Conservation (phyloP, 2,888 invertebrate genomes). For the Phrixothrix hirtus region DNA sequence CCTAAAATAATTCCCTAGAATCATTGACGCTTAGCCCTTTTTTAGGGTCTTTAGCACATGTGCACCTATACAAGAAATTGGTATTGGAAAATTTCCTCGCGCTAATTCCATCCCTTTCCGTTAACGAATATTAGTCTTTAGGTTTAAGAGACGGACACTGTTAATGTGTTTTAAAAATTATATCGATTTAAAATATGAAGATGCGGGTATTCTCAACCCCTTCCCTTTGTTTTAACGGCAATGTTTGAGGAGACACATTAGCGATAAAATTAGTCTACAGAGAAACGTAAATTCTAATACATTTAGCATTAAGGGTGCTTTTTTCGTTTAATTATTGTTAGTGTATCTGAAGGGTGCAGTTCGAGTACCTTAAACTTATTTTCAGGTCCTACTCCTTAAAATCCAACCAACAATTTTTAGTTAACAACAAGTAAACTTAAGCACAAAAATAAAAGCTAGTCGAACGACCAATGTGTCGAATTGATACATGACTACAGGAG, state of each 20-base stretch:
- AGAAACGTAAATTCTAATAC: constrained; percentile 54
- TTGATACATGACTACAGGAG: constrained; percentile 32
- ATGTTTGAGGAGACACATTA: constrained; percentile 52
- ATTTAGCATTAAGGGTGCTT: constrained; percentile 46
- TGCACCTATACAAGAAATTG: constrained; percentile 37
- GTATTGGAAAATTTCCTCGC: constrained; percentile 23
- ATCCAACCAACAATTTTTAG: no score
- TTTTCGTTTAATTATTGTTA: constrained; percentile 45
- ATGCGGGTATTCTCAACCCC: constrained; percentile 47
- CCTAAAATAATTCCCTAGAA: constrained; percentile 52
- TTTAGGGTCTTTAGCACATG: constrained; percentile 49
- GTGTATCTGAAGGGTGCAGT: constrained; percentile 32
- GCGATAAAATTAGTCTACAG: constrained; percentile 50
- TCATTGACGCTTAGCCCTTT: constrained; percentile 54
- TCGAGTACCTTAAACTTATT: no score
- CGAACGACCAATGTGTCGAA: constrained; percentile 30
- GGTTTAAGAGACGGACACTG: constrained; percentile 8
- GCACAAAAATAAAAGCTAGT: constrained; percentile 14
- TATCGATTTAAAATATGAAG: constrained; percentile 37
- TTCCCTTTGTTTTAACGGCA: constrained; percentile 48
- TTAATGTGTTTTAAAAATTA: constrained; percentile 28
- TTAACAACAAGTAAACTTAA: not conserved
- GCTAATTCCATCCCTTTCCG: constrained; percentile 16
- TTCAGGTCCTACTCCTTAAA: no score
- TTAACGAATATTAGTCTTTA: not conserved